A percentile compares a stretch with the other conserved stretches of the same genome.
phyloP scores from a whole-genome alignment of 2,113 vertebrate species.

The Electrona antarctica region DNA sequence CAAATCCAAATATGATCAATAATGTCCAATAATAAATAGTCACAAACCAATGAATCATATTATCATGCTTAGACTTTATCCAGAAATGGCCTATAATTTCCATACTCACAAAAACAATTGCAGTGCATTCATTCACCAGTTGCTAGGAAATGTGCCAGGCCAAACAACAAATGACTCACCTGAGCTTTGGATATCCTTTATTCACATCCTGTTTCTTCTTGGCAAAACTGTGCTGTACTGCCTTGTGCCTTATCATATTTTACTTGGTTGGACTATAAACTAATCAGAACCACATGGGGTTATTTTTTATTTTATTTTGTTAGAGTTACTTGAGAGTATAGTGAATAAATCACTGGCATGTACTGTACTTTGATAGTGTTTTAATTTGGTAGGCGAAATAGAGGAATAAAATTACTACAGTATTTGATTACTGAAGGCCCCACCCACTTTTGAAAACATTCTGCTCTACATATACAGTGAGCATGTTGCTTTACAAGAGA shows the following conservation, averaged over 20 bases:
- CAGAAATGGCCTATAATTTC: neutral
- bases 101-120: neutral
- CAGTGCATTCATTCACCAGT: neutral
- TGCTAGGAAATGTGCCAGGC: conserved; percentile 34
- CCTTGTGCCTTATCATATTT: neutral
- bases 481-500: conserved; percentile 15
- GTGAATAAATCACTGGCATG: conserved; percentile 39
- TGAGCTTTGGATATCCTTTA: conserved; percentile 61
- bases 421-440: conserved; percentile 51
- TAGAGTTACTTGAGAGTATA: conserved; percentile 9
- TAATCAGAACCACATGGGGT: neutral
- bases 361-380: neutral
- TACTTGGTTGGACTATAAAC: neutral
- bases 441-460: conserved; percentile 64
- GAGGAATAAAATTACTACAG: conserved; percentile 50
- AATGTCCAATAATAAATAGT: neutral
- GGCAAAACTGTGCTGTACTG: neutral
- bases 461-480: conserved; percentile 29
- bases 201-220: conserved; percentile 68
- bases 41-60: neutral
- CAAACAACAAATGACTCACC: conserved; percentile 39
- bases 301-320: neutral
- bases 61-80: neutral
- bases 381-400: neutral
- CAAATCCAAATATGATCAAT: neutral